phyloP scores from a whole-genome alignment of 2,888 invertebrate genomes.

The Cheilosia urbana region DNA sequence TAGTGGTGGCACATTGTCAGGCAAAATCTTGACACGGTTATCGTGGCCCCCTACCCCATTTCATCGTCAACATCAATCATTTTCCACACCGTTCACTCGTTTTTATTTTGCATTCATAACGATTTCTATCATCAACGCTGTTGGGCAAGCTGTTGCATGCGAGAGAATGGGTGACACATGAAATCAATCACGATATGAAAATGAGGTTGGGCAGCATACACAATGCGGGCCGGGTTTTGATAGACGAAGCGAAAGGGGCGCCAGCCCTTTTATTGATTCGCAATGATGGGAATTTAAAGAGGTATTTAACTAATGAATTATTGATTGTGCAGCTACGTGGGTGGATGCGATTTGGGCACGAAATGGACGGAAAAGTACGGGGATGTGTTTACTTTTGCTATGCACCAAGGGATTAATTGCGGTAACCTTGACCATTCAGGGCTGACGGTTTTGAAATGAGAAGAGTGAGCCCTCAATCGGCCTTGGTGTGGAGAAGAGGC shows the following conservation, averaged over 20 bases:
- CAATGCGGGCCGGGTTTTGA: neutral
- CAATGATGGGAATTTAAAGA: constrained; percentile 1
- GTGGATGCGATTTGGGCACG: neutral
- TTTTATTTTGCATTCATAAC: constrained; percentile 68
- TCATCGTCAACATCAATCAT: constrained; percentile 65
- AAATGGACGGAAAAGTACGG: neutral
- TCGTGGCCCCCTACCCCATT: constrained; percentile 13
- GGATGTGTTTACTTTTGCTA: too few relatives aligned
- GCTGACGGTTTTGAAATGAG: too few relatives aligned
- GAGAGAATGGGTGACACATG: constrained; percentile 56
- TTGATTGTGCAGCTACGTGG: neutral
- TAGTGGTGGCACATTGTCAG: constrained; percentile 49
- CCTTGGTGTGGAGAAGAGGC: too few relatives aligned
- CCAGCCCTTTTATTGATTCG: constrained; percentile 2
- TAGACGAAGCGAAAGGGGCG: neutral
- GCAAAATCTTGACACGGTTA: constrained; percentile 66
- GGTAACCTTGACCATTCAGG: too few relatives aligned
- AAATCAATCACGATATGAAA: constrained; percentile 63
- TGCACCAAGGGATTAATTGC: too few relatives aligned
- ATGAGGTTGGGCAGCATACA: constrained; percentile 48
- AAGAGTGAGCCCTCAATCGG: too few relatives aligned
- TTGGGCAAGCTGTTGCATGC: constrained; percentile 65
- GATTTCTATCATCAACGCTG: constrained; percentile 38
- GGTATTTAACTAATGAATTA: neutral
- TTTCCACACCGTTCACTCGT: constrained; percentile 14